Percentiles rank a stretch among this genome's conserved stretches.
phyloP scores from a whole-genome alignment of 1,140 invertebrate genomes.

The Scaptomyza hsui region DNA sequence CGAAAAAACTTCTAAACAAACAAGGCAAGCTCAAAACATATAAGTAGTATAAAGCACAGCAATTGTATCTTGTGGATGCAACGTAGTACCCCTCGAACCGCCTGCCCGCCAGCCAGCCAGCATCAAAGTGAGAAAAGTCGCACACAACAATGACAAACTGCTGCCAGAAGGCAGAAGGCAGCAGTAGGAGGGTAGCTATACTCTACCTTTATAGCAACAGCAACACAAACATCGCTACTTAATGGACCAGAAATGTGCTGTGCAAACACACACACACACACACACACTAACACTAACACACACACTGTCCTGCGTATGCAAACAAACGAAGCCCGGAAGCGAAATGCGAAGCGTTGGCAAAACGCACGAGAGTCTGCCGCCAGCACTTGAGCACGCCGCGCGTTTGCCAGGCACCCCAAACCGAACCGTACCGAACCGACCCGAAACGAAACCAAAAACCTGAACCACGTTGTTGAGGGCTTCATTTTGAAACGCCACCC shows the following conservation, averaged over 20 bases:
- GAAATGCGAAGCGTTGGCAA: constrained; percentile 57
- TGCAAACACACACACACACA: constrained; percentile 58
- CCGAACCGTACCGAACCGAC: constrained; percentile 2
- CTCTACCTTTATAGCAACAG: constrained; percentile 55
- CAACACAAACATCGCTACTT: constrained; percentile 59
- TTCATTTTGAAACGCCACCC: constrained; percentile 64
- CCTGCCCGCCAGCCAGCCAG: constrained; percentile 1
- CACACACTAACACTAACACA: no score
- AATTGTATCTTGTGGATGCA: constrained; percentile 75
- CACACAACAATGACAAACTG: constrained; percentile 76
- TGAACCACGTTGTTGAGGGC: constrained; percentile 64
- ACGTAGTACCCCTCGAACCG: not conserved
- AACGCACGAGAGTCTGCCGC: constrained; percentile 41
- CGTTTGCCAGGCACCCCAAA: constrained; percentile 15
- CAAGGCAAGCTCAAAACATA: constrained; percentile 50
- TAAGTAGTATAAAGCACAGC: constrained; percentile 20
- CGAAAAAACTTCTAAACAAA: constrained; percentile 64
- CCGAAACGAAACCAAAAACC: constrained; percentile 24
- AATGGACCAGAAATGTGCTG: constrained; percentile 80
- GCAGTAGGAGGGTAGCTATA: constrained; percentile 3
- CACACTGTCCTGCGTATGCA: constrained; percentile 62
- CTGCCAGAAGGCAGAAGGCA: constrained; percentile 11
- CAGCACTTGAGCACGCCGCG: constrained; percentile 72
- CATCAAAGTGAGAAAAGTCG: constrained; percentile 75
- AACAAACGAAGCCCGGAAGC: constrained; percentile 75